Base-by-base conservation (phyloP, 2,113 vertebrate genomes). In the Misgurnus mizolepis region DNA sequence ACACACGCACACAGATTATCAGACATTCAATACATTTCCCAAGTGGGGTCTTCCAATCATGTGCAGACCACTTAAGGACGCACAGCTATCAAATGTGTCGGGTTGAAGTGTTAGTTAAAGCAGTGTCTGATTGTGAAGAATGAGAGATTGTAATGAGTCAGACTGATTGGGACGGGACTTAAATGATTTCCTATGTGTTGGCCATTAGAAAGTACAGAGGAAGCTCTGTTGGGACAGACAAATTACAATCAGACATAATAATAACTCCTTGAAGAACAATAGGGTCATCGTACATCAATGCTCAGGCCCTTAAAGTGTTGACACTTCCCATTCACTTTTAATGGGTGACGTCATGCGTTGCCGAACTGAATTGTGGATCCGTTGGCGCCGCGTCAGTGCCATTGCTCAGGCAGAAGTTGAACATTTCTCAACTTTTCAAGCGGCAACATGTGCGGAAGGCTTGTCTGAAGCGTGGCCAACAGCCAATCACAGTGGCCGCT, bases 21-120 rank as follows among this genome's bases (percentile, higher is more conserved):
- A 22, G 14, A 27, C 39, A 47, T 64, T 68, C 41, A 67, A 70
- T 45, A 64, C 43, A 69, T 53, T 75, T 75, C 72, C 22, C 43
- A 75, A 62, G 72, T 61, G 58, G 58, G 43, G 58, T 75, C 58
- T 75, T 75, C 58, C 49, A 75, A 75, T 75, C 72, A 64, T 47
- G 4, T 1, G 72, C 22, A 75, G 72, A 75, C 58, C 72, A 64
- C 72, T 75, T 62, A 34, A 64, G 72, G 43, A 75, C 43, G 4
- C 58, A 17, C 43, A 15, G 15, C 72, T 64, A 75, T 75, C 72
- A 75, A 75, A 64, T 75, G 34, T 27, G 1, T 18, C 7, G 12
- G 69, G 40, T 12, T 72, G 17, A 58, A 73, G 71, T 61, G 55
- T 73, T 72, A 61, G 55, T 45, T 75, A 75, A 75, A 75, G 62